Base-by-base conservation (phyloP, 2,888 invertebrate species). In the Catocala sponsa region DNA sequence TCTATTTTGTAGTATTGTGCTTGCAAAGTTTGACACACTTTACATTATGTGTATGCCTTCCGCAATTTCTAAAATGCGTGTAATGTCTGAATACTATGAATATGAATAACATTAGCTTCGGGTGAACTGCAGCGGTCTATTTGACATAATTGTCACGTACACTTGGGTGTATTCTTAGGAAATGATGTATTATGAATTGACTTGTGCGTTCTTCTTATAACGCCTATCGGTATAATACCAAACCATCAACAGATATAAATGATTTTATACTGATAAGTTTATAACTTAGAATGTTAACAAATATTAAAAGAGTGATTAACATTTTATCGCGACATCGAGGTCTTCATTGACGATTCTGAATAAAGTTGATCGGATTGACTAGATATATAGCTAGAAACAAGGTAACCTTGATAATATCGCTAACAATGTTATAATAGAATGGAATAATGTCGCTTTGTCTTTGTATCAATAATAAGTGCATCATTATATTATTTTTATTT, bases 1-100 rank as follows among this genome's bases (percentile, higher is more conserved):
- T 70, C 68, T 68, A 68, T 77, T 80, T 76, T 69, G 73, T 70
- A 64, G 43, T 56, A 63, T 63, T 51, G 57, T 63, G 58, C 68
- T 65, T 43, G 59, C 52, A 25, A 67, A 57, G 63, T 69, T 71
- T 12, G 63, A 57, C 46, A 56, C 46, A 57, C 25, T 69, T 61
- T 72, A 50, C 63, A 55, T 68, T 67, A 63, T 58, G 48, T 57
- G 53, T 65, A 55, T 61, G 48, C 54, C 70, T 68, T 71, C 55
- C 65, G 54, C 52, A 56, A 60, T 66, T 66, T 68, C 65, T 63
- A 32, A 55, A 55, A 53, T 50, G 10, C 46, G 50, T 49, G 52
- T 51, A 62, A 53, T 56, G 43, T 9, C 43, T 62, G 49, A 46
- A 42, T 46, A 48, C 11, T 12, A 52, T 65, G 56, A 53, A 59